phyloP scores from a whole-genome alignment of 2,888 invertebrate species.

The Protonemura montana region DNA sequence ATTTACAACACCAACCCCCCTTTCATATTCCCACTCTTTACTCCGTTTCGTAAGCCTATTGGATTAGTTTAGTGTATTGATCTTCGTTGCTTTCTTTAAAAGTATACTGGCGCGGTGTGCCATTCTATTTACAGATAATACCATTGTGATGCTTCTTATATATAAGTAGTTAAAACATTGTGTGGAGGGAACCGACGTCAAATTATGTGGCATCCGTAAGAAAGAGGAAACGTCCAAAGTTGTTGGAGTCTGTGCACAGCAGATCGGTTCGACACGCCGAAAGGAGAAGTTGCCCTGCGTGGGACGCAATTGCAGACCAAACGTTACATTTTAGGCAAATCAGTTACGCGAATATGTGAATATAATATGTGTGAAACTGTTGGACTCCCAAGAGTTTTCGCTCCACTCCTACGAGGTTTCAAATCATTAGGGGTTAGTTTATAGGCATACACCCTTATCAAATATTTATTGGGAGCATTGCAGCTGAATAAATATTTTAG shows the following conservation, averaged over 20 bases:
- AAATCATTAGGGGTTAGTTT: neutral
- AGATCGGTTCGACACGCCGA: neutral
- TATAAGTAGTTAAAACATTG: neutral
- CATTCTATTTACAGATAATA: neutral
- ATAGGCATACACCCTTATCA: conserved; percentile 1
- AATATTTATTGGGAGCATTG: conserved; percentile 25
- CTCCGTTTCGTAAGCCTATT: conserved; percentile 27
- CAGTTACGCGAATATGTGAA: neutral
- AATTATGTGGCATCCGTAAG: neutral
- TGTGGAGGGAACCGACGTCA: neutral
- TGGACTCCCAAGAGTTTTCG: neutral
- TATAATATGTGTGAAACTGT: neutral
- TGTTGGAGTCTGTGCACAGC: neutral
- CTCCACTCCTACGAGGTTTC: neutral
- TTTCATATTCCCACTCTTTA: conserved; percentile 30
- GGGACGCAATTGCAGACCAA: neutral
- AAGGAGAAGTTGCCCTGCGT: too few species aligned
- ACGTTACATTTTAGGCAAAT: neutral
- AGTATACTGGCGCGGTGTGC: neutral
- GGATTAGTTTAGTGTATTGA: conserved; percentile 39
- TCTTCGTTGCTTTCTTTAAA: conserved; percentile 20
- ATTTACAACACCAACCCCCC: conserved; percentile 24
- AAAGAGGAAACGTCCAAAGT: neutral
- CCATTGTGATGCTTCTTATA: neutral
- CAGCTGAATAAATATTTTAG: conserved; percentile 24